These are phyloP conservation scores for Rhipidura dahli DNA, from an alignment of 2,113 vertebrate species.

Conservation along the genomic window DNA sequence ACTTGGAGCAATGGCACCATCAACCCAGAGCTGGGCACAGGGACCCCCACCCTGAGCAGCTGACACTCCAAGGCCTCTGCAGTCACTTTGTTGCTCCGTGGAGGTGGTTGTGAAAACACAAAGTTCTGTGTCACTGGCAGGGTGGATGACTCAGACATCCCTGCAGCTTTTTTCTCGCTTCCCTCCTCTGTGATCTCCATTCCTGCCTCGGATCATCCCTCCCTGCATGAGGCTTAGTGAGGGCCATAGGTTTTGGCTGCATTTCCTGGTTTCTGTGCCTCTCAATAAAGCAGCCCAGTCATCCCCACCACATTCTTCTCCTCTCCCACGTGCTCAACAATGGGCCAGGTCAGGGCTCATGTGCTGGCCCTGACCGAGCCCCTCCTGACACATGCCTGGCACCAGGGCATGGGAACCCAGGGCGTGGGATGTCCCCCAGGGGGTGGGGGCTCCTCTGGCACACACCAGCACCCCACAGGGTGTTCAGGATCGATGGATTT, in stretches of 20 bases:
- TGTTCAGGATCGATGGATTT: background rate
- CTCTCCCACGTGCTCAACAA: background rate
- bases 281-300: background rate
- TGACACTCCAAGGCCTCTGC: background rate
- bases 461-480: background rate
- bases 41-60: background rate
- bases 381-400: background rate
- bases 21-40: background rate
- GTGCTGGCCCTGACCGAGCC: background rate
- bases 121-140: background rate
- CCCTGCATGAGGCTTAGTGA: background rate
- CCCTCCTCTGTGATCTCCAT: background rate
- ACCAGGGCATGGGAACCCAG: background rate
- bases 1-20: background rate
- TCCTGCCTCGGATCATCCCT: background rate
- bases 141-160: background rate
- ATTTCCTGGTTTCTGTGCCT: background rate
- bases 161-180: background rate
- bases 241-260: background rate
- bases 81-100: background rate
- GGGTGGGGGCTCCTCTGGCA: background rate
- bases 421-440: accelerated
- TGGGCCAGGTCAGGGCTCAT: background rate
- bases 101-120: background rate
- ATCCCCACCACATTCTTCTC: background rate